Conservation (phyloP, 2,888 invertebrate species). For the Torymus texanus region DNA sequence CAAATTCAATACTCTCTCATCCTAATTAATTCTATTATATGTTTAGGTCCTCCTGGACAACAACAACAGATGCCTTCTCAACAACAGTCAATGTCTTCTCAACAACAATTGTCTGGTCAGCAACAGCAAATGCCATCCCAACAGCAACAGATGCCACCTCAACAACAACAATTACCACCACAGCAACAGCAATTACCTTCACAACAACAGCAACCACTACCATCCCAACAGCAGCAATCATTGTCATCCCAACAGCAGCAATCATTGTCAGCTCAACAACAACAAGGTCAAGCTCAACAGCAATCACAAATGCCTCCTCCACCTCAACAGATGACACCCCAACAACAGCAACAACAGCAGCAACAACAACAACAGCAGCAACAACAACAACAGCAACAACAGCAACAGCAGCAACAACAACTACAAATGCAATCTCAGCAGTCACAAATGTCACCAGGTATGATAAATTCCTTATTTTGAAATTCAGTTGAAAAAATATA, state of each 20-base stretch:
- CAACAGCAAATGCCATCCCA: slow-evolving; percentile 58
- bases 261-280: slow-evolving; percentile 16
- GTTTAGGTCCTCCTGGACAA: slow-evolving; percentile 35
- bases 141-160: slow-evolving; percentile 20
- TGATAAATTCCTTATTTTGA: background rate
- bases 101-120: slow-evolving; percentile 55
- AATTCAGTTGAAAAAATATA: too few species aligned
- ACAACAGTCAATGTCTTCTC: slow-evolving; percentile 58
- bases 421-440: slow-evolving; percentile 42
- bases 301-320: slow-evolving; percentile 43
- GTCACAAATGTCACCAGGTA: slow-evolving; percentile 50
- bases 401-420: slow-evolving; percentile 1
- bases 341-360: slow-evolving; percentile 46
- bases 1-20: background rate
- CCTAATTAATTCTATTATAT: background rate
- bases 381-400: slow-evolving; percentile 56
- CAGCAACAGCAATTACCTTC: slow-evolving; percentile 47
- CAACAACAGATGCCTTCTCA: slow-evolving; percentile 54
- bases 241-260: slow-evolving; percentile 60
- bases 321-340: slow-evolving; percentile 38
- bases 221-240: slow-evolving; percentile 63
- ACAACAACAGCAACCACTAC: slow-evolving; percentile 63
- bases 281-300: slow-evolving; percentile 56
- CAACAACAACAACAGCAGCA: slow-evolving; percentile 61
- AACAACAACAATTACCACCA: slow-evolving; percentile 37